Percentiles rank a stretch among this genome's conserved stretches.
phyloP scores from a whole-genome alignment of 2,113 vertebrate species.

The Dolichotis patagonum region DNA sequence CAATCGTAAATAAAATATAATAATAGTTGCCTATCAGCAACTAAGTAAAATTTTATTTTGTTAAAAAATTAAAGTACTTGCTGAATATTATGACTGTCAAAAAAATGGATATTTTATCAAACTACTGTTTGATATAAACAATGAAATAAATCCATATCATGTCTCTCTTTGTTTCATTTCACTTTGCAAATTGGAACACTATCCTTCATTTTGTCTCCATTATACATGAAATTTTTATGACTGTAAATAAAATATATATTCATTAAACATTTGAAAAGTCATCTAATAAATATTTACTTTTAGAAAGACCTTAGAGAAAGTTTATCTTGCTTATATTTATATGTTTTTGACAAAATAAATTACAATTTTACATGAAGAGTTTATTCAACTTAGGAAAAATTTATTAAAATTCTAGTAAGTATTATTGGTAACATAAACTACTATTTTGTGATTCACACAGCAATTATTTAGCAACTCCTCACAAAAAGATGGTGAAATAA shows the following conservation, averaged over 20 bases:
- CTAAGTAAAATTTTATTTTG: not conserved
- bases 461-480: not conserved
- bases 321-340: not conserved
- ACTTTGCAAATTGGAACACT: not conserved
- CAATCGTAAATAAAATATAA: not conserved
- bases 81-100: not conserved
- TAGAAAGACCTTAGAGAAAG: not conserved
- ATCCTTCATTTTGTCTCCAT: not conserved
- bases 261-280: not conserved
- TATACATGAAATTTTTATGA: not conserved
- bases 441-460: not conserved
- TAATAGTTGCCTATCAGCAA: not conserved
- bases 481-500: not conserved
- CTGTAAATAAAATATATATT: not conserved
- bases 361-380: not conserved
- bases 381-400: not conserved
- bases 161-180: too few relatives aligned
- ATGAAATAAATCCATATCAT: too few relatives aligned
- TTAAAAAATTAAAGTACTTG: not conserved
- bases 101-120: not conserved
- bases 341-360: conserved; percentile 5
- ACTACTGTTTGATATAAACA: too few relatives aligned
- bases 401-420: not conserved
- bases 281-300: not conserved
- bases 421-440: not conserved